Conservation (phyloP, 2,888 invertebrate genomes). For the Microdon myrmicae region DNA sequence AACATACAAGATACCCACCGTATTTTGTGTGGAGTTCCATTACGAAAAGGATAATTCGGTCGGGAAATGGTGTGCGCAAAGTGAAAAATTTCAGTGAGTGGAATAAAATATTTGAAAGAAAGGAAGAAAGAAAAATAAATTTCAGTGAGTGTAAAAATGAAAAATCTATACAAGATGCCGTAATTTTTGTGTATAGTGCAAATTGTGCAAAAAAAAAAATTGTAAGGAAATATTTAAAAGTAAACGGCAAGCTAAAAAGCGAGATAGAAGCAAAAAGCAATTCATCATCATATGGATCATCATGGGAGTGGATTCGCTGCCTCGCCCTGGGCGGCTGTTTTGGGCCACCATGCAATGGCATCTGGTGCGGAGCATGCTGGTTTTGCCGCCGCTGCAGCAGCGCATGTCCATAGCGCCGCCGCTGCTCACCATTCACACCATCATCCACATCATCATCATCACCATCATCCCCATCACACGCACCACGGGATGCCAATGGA, state of each 20-base stretch:
- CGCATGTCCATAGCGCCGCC: slow-evolving; percentile 69
- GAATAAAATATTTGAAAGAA: slow-evolving; percentile 7
- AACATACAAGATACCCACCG: slow-evolving; percentile 43
- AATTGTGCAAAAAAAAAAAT: slow-evolving; percentile 16
- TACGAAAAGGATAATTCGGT: slow-evolving; percentile 32
- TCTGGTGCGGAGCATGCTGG: slow-evolving; percentile 66
- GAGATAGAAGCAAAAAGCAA: slow-evolving; percentile 9
- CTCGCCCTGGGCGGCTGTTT: slow-evolving; percentile 83
- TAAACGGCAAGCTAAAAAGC: slow-evolving; percentile 14
- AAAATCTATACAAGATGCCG: slow-evolving; percentile 26
- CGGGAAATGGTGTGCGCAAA: slow-evolving; percentile 6
- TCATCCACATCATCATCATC: slow-evolving; percentile 66
- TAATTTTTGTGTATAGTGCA: slow-evolving; percentile 26
- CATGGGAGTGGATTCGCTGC: slow-evolving; percentile 78
- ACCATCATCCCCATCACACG: slow-evolving; percentile 65
- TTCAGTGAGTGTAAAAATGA: no score
- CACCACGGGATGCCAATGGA: slow-evolving; percentile 86
- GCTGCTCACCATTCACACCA: slow-evolving; percentile 66
- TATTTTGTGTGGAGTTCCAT: not conserved
- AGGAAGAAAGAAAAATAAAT: slow-evolving; percentile 16
- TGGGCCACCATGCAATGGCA: slow-evolving; percentile 70
- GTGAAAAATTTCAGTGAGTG: slow-evolving; percentile 1
- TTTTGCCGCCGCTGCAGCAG: slow-evolving; percentile 66
- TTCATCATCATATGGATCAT: slow-evolving; percentile 74
- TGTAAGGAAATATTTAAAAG: slow-evolving; percentile 13